phyloP scores from a whole-genome alignment of 2,797 vertebrate species.

The Zenarchopterus dispar region DNA sequence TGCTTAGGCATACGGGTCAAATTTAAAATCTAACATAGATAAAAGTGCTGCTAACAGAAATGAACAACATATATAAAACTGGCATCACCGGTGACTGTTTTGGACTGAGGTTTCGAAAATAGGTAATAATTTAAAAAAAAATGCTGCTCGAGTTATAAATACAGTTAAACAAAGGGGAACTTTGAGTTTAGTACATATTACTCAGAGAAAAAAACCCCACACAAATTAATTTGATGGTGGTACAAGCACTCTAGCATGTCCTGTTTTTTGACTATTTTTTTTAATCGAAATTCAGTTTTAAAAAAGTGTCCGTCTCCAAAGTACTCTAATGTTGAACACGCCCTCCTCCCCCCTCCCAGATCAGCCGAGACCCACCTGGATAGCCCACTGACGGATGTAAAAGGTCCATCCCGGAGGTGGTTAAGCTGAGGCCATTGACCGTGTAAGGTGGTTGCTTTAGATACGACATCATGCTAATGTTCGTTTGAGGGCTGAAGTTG shows the following conservation, averaged over 20 bases:
- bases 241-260: too few relatives aligned
- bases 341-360: background rate
- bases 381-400: constrained; percentile 97
- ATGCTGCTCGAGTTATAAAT: background rate
- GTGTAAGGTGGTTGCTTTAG: constrained; percentile 99
- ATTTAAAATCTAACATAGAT: constrained; percentile 10
- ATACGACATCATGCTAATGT: constrained; percentile 99
- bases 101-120: too few relatives aligned
- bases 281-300: too few relatives aligned
- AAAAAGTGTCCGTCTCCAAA: background rate
- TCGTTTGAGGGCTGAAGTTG: constrained; percentile 86
- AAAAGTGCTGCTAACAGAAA: background rate
- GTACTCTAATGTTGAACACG: too few relatives aligned
- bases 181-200: too few relatives aligned
- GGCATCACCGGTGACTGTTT: too few relatives aligned
- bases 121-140: background rate
- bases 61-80: background rate
- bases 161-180: background rate
- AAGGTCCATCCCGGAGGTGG: constrained; percentile 97
- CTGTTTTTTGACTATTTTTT: too few relatives aligned
- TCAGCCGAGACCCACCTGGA: constrained; percentile 86
- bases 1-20: background rate
- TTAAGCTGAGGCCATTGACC: constrained; percentile 98
- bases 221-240: too few relatives aligned
- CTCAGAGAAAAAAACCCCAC: too few relatives aligned